phyloP scores from a whole-genome alignment of 2,797 vertebrate species.

The Poecilia gillii region DNA sequence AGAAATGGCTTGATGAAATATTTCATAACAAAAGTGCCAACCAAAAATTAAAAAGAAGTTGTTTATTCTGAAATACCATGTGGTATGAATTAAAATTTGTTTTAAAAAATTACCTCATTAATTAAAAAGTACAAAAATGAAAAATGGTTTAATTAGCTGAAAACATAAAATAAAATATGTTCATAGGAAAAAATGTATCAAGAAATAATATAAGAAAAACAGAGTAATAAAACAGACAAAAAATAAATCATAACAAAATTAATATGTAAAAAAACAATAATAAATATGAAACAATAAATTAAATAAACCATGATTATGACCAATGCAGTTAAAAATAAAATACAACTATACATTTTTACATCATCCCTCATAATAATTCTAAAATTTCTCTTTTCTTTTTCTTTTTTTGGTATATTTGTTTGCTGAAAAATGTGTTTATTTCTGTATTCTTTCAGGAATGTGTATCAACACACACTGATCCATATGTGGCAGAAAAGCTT shows the following conservation, averaged over 20 bases:
- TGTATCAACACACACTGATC: neutral
- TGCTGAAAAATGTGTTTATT: neutral
- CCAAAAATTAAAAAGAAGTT: neutral
- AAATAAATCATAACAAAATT: neutral
- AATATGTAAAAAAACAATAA: neutral
- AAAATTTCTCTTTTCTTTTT: neutral
- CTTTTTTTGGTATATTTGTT: neutral
- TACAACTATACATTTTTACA: neutral
- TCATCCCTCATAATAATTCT: neutral
- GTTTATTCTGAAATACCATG: neutral
- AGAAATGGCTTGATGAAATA: neutral
- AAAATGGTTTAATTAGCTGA: neutral
- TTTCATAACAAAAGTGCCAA: neutral
- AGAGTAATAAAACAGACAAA: neutral
- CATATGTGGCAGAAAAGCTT: neutral
- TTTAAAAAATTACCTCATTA: neutral
- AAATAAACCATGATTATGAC: neutral
- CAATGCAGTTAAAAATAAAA: neutral
- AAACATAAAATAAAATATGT: neutral
- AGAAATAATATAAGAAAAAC: neutral
- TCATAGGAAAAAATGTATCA: neutral
- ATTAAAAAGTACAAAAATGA: neutral
- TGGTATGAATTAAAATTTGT: neutral
- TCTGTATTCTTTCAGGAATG: neutral
- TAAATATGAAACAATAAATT: neutral